These are phyloP conservation scores for Mercenaria mercenaria DNA, from an alignment of 1,140 invertebrate genomes.

Conservation along the genomic window DNA sequence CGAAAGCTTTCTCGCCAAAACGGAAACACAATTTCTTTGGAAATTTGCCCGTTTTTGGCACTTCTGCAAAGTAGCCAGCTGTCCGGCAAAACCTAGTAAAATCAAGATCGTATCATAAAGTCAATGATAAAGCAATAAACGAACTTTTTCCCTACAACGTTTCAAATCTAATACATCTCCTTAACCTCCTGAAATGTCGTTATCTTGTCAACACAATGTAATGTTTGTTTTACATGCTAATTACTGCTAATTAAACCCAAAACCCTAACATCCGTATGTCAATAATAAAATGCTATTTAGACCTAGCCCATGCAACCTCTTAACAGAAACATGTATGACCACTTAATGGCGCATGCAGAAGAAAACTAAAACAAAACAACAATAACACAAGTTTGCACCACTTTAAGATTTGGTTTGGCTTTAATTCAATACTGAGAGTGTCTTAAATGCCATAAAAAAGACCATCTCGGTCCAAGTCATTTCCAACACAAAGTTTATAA, in stretches of 20 bases:
- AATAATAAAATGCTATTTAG: neutral
- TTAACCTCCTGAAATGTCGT: no score
- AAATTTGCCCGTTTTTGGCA: slow-evolving; percentile 87
- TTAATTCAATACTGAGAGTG: neutral
- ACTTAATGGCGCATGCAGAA: slow-evolving; percentile 15
- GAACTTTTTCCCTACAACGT: neutral
- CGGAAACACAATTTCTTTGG: slow-evolving; percentile 88
- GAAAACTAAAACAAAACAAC: neutral
- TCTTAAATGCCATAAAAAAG: no score
- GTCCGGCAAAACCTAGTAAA: slow-evolving; percentile 80
- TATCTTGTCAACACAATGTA: no score
- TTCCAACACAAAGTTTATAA: no score
- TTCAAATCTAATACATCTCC: no score
- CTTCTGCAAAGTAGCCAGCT: slow-evolving; percentile 81
- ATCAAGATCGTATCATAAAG: slow-evolving; percentile 28
- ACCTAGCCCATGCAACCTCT: slow-evolving; percentile 39
- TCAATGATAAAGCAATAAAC: neutral
- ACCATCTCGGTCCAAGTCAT: no score
- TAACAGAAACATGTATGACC: slow-evolving; percentile 11
- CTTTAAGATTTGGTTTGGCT: neutral
- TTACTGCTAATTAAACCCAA: neutral
- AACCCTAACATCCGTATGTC: neutral
- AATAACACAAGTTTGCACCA: slow-evolving; percentile 26
- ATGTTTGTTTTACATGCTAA: no score
- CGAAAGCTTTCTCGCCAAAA: slow-evolving; percentile 83